Evolutionary conservation across 2,797 vertebrate species (phyloP).

Genomic region (Protosalanx chinensis): DNA sequence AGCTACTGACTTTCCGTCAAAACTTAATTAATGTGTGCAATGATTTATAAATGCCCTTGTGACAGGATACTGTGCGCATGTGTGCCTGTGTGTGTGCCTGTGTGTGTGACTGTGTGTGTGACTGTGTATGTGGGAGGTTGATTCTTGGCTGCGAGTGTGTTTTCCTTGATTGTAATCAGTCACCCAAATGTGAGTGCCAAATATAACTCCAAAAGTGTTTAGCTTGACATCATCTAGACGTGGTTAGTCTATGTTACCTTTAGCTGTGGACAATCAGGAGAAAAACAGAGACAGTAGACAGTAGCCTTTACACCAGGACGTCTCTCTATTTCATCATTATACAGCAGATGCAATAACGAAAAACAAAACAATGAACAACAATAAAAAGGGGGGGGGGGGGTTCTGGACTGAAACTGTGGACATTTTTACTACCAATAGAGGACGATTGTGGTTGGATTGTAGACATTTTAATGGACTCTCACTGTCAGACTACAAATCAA

Average conservation of each 20-base stretch:
- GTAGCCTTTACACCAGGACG: background rate
- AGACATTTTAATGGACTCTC: conserved; percentile 6
- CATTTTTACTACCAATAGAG: background rate
- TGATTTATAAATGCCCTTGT: background rate
- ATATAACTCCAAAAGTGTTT: background rate
- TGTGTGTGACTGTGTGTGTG: background rate
- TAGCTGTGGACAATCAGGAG: conserved; percentile 67
- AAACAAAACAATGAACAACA: no score
- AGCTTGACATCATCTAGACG: conserved; percentile 7
- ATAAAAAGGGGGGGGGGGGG: no score
- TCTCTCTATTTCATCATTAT: conserved; percentile 29
- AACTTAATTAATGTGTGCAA: no score
- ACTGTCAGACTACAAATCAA: background rate
- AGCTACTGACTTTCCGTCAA: no score
- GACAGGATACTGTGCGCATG: background rate
- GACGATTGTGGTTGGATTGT: background rate
- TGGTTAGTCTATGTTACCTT: conserved; percentile 13
- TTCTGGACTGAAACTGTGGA: no score
- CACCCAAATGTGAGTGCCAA: conserved; percentile 35
- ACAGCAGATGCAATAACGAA: conserved; percentile 33
- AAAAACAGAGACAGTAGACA: conserved; percentile 14
- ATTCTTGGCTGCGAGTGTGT: background rate
- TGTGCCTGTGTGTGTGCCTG: background rate
- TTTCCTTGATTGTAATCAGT: background rate
- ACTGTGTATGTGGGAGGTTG: no score